Evolutionary conservation across 2,113 vertebrate species (phyloP).

Genomic region (Dicaeum eximium): DNA sequence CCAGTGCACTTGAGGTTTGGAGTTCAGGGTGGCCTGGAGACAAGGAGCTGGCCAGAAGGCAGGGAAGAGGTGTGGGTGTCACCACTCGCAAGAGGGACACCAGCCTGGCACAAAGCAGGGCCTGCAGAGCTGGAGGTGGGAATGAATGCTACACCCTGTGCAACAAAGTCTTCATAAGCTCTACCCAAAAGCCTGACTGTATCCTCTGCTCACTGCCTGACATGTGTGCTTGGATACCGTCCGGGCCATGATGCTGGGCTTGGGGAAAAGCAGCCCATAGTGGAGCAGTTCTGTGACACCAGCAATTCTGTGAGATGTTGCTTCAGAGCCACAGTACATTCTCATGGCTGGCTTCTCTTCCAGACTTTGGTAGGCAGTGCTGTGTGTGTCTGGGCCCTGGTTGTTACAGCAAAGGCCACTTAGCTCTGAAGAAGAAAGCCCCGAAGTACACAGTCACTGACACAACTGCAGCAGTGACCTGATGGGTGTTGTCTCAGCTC

Average conservation of each 20-base stretch:
- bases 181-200: neutral
- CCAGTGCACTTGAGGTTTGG: fast-evolving
- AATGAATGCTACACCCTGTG: neutral
- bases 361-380: neutral
- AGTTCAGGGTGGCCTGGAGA: neutral
- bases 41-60: fast-evolving
- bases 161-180: neutral
- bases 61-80: neutral
- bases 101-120: neutral
- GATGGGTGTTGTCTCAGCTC: neutral
- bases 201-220: neutral
- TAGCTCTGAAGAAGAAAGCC: neutral
- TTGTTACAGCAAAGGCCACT: neutral
- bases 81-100: fast-evolving
- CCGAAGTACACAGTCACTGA: neutral
- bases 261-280: neutral
- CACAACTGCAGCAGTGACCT: neutral
- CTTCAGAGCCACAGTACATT: neutral
- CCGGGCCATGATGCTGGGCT: neutral
- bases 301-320: neutral
- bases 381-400: neutral
- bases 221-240: fast-evolving
- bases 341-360: neutral
- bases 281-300: neutral
- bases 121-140: neutral